Evolutionary conservation across 2,797 vertebrate genomes (phyloP).

Genomic region (Serranus cabrilla): DNA sequence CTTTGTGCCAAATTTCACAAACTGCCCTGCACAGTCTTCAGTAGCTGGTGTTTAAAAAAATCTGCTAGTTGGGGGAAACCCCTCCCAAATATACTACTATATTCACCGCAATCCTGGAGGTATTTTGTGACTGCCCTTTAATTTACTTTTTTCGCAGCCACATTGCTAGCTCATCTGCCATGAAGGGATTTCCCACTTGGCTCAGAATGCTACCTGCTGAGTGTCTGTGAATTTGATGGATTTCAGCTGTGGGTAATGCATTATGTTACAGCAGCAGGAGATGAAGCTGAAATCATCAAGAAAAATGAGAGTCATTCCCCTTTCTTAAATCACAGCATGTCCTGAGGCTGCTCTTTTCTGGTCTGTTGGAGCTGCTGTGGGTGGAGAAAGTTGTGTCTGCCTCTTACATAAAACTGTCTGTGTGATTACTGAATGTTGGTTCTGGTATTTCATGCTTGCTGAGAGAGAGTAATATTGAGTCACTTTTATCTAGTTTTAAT

Average conservation of each 20-base stretch:
- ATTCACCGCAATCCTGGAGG: slow-evolving; percentile 29
- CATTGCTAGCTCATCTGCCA: slow-evolving; percentile 8
- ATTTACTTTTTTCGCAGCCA: slow-evolving; percentile 43
- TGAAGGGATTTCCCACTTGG: slow-evolving; percentile 25
- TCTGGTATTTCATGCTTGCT: slow-evolving; percentile 6
- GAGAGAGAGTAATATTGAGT: not conserved
- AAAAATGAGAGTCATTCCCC: slow-evolving; percentile 22
- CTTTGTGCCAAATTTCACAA: slow-evolving; percentile 11
- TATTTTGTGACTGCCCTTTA: slow-evolving; percentile 43
- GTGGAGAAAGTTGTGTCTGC: not conserved
- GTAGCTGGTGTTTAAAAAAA: slow-evolving; percentile 40
- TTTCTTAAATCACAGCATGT: slow-evolving; percentile 27
- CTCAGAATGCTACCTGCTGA: slow-evolving; percentile 49
- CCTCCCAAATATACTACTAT: slow-evolving; percentile 14
- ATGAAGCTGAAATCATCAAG: slow-evolving; percentile 38
- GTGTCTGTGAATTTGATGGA: slow-evolving; percentile 47
- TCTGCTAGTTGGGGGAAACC: slow-evolving; percentile 21
- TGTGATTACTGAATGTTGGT: not conserved
- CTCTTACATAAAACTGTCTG: slow-evolving; percentile 11
- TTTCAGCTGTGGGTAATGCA: slow-evolving; percentile 35
- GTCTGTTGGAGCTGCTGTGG: slow-evolving; percentile 3
- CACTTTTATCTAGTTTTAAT: too few species aligned
- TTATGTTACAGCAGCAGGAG: slow-evolving; percentile 57
- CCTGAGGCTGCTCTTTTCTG: slow-evolving; percentile 18
- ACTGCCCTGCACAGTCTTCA: slow-evolving; percentile 11